phyloP scores from a whole-genome alignment of 2,888 invertebrate genomes.

The Melieria crassipennis region DNA sequence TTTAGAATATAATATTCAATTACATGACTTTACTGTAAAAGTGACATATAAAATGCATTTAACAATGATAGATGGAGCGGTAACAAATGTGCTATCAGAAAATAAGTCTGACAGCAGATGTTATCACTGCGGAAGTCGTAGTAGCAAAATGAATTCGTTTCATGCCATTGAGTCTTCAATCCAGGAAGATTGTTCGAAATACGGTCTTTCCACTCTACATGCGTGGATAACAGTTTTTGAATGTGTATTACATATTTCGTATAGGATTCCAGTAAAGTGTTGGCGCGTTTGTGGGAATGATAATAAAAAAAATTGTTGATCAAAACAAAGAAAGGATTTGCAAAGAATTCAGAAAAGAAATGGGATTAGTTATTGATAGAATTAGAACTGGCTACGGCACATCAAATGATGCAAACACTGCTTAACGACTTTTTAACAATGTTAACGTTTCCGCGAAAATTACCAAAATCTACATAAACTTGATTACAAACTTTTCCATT shows the following conservation, averaged over 20 bases:
- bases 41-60: neutral
- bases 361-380: neutral
- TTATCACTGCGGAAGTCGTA: neutral
- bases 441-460: too few relatives aligned
- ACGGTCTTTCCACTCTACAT: neutral
- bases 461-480: too few relatives aligned
- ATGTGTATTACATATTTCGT: slow-evolving; percentile 9
- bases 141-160: neutral
- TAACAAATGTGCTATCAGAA: slow-evolving; percentile 1
- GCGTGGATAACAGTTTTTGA: slow-evolving; percentile 14
- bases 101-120: neutral
- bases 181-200: neutral
- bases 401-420: slow-evolving; percentile 9
- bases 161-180: neutral
- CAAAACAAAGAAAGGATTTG: slow-evolving; percentile 2
- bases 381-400: neutral
- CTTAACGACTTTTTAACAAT: too few relatives aligned
- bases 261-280: slow-evolving; percentile 6
- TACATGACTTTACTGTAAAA: neutral
- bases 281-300: neutral
- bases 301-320: slow-evolving; percentile 1
- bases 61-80: slow-evolving; percentile 3
- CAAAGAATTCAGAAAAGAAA: neutral
- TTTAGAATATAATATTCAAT: neutral
- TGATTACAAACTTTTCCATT: too few relatives aligned